Conservation (phyloP, 2,113 vertebrate species). For the Bos javanicus region DNA sequence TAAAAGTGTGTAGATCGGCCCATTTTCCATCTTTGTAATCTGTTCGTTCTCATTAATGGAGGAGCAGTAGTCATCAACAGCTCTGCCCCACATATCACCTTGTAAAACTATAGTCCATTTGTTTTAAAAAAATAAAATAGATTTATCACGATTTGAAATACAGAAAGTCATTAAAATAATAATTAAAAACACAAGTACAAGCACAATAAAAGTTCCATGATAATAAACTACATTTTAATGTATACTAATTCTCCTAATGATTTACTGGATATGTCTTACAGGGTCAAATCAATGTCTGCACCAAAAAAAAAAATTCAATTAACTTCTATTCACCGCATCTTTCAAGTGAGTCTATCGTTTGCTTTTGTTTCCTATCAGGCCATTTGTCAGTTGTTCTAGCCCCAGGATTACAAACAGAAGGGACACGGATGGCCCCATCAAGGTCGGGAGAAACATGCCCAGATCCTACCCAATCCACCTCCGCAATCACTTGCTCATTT, state of each 20-base stretch:
- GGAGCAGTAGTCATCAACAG: background rate
- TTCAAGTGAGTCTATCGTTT: conserved; percentile 83
- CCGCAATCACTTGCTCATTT: background rate
- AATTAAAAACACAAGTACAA: conserved; percentile 85
- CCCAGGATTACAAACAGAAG: conserved; percentile 77
- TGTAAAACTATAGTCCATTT: conserved; percentile 34
- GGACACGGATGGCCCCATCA: conserved; percentile 73
- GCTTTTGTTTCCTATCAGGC: conserved; percentile 89
- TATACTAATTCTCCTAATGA: conserved; percentile 83
- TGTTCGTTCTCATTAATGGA: background rate
- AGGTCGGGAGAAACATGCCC: conserved; percentile 85
- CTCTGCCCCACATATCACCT: background rate
- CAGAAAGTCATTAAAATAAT: conserved; percentile 85
- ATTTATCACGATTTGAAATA: conserved; percentile 80
- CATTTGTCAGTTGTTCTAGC: conserved; percentile 82
- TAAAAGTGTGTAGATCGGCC: background rate
- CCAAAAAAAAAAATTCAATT: conserved; percentile 85
- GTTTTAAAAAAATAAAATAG: conserved; percentile 60
- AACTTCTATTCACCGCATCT: conserved; percentile 84
- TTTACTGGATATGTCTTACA: conserved; percentile 78
- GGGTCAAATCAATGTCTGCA: conserved; percentile 87
- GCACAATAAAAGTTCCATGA: conserved; percentile 81
- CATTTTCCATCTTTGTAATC: background rate
- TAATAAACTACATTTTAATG: conserved; percentile 82
- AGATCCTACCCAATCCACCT: conserved; percentile 38